Percentiles rank a stretch among this genome's conserved stretches.
These are phyloP conservation scores for Trissolcus japonicus DNA, from an alignment of 2,888 invertebrate species.

Conservation along the genomic window DNA sequence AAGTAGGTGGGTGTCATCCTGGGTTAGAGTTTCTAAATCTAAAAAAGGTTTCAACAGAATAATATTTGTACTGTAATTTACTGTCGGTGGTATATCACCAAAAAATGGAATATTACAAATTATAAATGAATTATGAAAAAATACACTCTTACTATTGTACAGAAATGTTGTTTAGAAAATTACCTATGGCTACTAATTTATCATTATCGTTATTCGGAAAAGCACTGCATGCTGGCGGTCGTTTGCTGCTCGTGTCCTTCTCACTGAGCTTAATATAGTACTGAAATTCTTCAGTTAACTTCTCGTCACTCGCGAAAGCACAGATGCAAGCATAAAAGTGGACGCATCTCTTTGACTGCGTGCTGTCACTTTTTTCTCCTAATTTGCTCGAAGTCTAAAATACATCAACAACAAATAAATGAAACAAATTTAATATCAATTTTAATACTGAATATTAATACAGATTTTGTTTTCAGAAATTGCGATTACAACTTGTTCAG, in stretches of 20 bases:
- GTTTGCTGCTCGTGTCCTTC: slow-evolving; percentile 64
- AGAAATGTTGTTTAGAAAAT: neutral
- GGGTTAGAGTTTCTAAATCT: slow-evolving; percentile 69
- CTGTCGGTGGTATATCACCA: no score
- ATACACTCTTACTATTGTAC: neutral
- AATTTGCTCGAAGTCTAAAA: slow-evolving; percentile 56
- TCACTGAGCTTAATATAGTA: slow-evolving; percentile 79
- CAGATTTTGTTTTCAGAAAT: no score
- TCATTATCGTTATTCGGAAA: slow-evolving; percentile 66
- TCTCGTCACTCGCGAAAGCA: slow-evolving; percentile 82
- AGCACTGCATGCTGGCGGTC: slow-evolving; percentile 60
- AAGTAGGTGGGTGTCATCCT: slow-evolving; percentile 70
- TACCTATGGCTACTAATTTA: slow-evolving; percentile 71
- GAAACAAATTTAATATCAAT: neutral
- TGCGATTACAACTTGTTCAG: no score
- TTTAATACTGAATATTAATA: no score
- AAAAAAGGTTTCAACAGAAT: neutral
- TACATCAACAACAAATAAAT: slow-evolving; percentile 5
- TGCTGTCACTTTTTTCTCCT: slow-evolving; percentile 64
- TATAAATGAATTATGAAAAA: no score
- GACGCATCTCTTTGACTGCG: slow-evolving; percentile 78
- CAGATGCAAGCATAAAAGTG: slow-evolving; percentile 85
- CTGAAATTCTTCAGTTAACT: slow-evolving; percentile 81
- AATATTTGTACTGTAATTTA: neutral
- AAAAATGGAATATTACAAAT: no score